Conservation (phyloP, 1,140 invertebrate species). For the Drosophila orosa region DNA sequence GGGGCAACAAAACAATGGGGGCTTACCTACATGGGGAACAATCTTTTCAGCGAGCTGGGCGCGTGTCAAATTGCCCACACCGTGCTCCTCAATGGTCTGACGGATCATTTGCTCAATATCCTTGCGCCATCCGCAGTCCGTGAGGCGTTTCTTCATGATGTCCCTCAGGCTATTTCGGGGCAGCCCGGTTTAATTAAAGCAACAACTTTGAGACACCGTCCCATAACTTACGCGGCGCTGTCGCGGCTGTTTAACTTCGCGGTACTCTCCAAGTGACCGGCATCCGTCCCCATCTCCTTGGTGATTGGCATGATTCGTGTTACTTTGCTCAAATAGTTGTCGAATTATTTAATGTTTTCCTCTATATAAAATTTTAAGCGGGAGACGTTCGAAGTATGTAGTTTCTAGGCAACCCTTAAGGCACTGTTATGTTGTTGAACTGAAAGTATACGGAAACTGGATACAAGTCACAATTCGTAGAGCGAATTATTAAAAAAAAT, state of each 20-base stretch:
- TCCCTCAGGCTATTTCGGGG: slow-evolving; percentile 87
- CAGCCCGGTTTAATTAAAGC: not conserved
- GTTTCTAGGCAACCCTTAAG: slow-evolving; percentile 14
- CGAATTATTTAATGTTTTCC: not conserved
- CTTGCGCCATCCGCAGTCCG: slow-evolving; percentile 95
- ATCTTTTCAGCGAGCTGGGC: slow-evolving; percentile 92
- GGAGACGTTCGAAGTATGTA: not conserved
- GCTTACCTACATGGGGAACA: slow-evolving; percentile 85
- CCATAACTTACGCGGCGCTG: slow-evolving; percentile 26
- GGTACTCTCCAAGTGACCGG: slow-evolving; percentile 9
- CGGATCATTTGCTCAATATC: slow-evolving; percentile 93
- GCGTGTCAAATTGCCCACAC: slow-evolving; percentile 89
- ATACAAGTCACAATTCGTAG: not conserved
- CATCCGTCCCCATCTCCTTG: slow-evolving; percentile 44
- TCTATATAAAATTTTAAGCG: not conserved
- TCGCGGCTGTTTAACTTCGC: slow-evolving; percentile 12
- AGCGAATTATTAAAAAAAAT: too few relatives aligned
- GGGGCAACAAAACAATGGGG: too few relatives aligned
- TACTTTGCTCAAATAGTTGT: not conserved
- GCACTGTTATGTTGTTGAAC: slow-evolving; percentile 3
- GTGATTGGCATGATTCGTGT: slow-evolving; percentile 22
- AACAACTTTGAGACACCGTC: not conserved
- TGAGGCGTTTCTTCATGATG: slow-evolving; percentile 90
- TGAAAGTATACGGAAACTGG: not conserved
- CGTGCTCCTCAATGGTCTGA: slow-evolving; percentile 90